phyloP scores from a whole-genome alignment of 2,113 vertebrate species.

The Microcebus ravelobensis region DNA sequence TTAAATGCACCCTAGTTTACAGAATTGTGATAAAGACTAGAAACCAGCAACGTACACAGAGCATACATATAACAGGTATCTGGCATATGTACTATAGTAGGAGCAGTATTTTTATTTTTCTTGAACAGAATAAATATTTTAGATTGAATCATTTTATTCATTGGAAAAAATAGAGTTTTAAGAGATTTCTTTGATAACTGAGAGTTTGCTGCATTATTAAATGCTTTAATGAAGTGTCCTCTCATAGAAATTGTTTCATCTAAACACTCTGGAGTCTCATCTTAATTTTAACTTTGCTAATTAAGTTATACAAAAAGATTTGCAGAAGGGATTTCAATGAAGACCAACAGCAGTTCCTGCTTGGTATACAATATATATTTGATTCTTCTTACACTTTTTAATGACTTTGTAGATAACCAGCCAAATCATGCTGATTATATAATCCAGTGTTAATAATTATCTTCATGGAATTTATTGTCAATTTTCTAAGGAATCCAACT shows the following conservation, averaged over 20 bases:
- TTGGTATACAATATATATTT: slow-evolving; percentile 54
- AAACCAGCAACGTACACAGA: background rate
- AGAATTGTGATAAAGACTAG: background rate
- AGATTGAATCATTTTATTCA: slow-evolving; percentile 54
- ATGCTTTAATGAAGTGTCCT: slow-evolving; percentile 73
- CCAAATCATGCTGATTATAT: slow-evolving; percentile 68
- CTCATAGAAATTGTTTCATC: slow-evolving; percentile 67
- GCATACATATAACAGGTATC: background rate
- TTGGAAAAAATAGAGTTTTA: slow-evolving; percentile 53
- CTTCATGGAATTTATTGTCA: slow-evolving; percentile 76
- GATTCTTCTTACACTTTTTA: slow-evolving; percentile 74
- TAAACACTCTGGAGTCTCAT: slow-evolving; percentile 66
- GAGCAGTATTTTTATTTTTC: slow-evolving; percentile 4
- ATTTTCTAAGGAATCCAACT: slow-evolving; percentile 81
- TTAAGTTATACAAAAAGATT: slow-evolving; percentile 59
- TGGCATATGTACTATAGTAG: background rate
- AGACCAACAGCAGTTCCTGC: slow-evolving; percentile 55
- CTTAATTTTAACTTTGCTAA: slow-evolving; percentile 77
- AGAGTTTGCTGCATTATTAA: slow-evolving; percentile 66
- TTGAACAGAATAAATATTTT: slow-evolving; percentile 58
- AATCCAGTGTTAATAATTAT: slow-evolving; percentile 80
- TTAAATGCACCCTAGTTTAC: no score
- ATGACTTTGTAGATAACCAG: slow-evolving; percentile 74
- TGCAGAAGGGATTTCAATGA: slow-evolving; percentile 11
- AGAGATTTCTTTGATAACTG: slow-evolving; percentile 61